Evolutionary conservation across 2,113 vertebrate species (phyloP), one percentile per base, ranked within the genome.

Genomic region (Spea bombifrons): DNA sequence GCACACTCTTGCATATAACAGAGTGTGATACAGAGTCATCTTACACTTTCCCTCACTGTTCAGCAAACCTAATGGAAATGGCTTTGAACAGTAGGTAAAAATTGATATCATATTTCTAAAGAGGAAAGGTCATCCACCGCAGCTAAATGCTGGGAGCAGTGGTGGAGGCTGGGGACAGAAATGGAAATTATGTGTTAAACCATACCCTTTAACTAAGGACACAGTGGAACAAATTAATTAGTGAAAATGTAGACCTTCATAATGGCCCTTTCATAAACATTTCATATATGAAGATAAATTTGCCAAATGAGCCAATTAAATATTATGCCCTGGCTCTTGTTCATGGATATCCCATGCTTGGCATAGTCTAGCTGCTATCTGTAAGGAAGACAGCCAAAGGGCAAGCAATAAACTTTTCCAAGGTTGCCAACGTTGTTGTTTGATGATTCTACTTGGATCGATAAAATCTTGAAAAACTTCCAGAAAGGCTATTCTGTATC

Each of bases 301-400:
- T 59, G 55, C 55, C 55, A 59, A 59, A 59, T 59, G 55, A 59
- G 55, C 55, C 55, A 59, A 59, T 59, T 59, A 59, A 59, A 9
- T 59, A 13, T 59, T 59, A 59, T 59, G 4, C 15, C 55, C 55
- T 59, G 4, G 55, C 55, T 59, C 10, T 59, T 59, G 15, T 59
- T 59, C 55, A 59, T 59, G 55, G 55, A 13, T 59, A 59, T 59
- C 15, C 55, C 15, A 13, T 59, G 4, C 55, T 59, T 59, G 55
- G 55, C 55, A 13, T 59, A 13, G 15, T 59, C 55, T 13, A 13
- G 55, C 10, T 59, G 8, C 55, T 59, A 13, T 12, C 15, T 13
- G 9, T 59, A 4, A 59, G 55, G 55, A 59, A 59, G 55, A 59
- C 55, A 59, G 55, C 55, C 55, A 59, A 59, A 59, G 55, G 55